Evolutionary conservation across 2,113 vertebrate species (phyloP).

Genomic region (Phyllopteryx taeniolatus): DNA sequence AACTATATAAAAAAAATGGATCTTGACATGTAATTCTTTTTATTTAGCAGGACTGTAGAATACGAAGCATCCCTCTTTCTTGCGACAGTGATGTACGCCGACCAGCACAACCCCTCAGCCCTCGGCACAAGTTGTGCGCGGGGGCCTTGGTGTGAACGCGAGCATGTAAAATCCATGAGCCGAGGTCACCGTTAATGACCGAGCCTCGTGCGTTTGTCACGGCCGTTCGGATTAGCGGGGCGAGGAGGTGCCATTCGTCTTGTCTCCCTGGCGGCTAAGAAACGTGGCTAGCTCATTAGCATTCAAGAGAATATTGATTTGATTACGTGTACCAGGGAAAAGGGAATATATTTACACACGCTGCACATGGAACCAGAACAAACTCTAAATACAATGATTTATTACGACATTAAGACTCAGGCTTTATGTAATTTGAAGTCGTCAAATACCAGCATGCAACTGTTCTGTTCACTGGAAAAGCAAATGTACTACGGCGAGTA

Average conservation of each 20-base stretch:
- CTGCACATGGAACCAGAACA: not conserved
- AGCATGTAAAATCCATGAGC: slow-evolving; percentile 24
- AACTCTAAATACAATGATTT: not conserved
- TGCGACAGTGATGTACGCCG: slow-evolving; percentile 30
- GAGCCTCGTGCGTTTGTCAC: slow-evolving; percentile 9
- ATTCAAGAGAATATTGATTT: slow-evolving; percentile 30
- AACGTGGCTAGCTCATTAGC: slow-evolving; percentile 23
- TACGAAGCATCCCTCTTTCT: slow-evolving; percentile 34
- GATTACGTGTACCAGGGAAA: not conserved
- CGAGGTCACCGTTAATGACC: slow-evolving; percentile 23
- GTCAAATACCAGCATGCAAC: not conserved
- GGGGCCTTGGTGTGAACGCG: slow-evolving; percentile 24
- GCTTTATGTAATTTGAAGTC: not conserved
- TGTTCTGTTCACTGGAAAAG: not conserved
- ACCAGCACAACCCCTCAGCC: not conserved
- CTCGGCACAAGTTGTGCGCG: not conserved
- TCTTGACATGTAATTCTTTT: too few relatives aligned
- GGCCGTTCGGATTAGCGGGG: slow-evolving; percentile 15
- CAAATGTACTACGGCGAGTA: too few relatives aligned
- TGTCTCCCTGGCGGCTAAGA: slow-evolving; percentile 11
- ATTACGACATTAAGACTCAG: not conserved
- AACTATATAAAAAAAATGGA: not conserved
- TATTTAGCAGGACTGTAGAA: slow-evolving; percentile 4
- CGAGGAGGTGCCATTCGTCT: slow-evolving; percentile 25
- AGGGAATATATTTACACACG: not conserved